Base-by-base conservation (phyloP, 2,888 invertebrate species). In the Scaptomyza caliginosa region DNA sequence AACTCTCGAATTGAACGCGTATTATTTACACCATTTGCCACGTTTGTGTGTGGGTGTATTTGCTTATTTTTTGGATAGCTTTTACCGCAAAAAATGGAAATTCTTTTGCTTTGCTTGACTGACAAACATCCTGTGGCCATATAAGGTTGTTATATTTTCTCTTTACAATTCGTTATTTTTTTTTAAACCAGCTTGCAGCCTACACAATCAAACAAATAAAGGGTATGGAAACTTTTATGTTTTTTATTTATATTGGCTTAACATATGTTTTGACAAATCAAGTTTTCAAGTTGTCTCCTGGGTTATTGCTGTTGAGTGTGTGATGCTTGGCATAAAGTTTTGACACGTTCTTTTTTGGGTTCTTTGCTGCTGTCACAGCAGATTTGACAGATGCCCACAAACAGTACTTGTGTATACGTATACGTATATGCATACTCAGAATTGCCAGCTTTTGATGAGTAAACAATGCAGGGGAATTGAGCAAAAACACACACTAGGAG, bases 331-430 rank as follows among this genome's bases (percentile, higher is more conserved):
- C n/a, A 32, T 28, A 32, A 36, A 46, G 45, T 52, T 65, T 56
- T 63, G 63, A 52, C 78, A 74, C 59, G 63, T 81, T 48, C 55
- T 42, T 49, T 49, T 28, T 24, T 49, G 21, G 43, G 23, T 42
- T 51, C 40, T 49, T 43, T 42, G 39, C 50, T 58, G 67, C 67
- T 78, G 83, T 66, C 72, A 58, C 50, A 64, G 60, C 65, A 59
- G 83, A 76, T 79, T 71, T 79, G 76, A 54, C 58, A 32, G 13
- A 52, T 2, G 16, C 54, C 42, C 32, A 26, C 7, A 43, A 21
- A 46, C 23, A 30, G 4, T 16, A 3, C 8, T 5, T 2, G 10
- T 13, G 6, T 2, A 5, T 7, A 16, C 2, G 8, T 32, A 10
- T 4, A 16, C 7, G 13, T 16, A 34, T n/a, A 34, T 34, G 4